phyloP scores from a whole-genome alignment of 2,797 vertebrate species.

The Diglossa cyanea region DNA sequence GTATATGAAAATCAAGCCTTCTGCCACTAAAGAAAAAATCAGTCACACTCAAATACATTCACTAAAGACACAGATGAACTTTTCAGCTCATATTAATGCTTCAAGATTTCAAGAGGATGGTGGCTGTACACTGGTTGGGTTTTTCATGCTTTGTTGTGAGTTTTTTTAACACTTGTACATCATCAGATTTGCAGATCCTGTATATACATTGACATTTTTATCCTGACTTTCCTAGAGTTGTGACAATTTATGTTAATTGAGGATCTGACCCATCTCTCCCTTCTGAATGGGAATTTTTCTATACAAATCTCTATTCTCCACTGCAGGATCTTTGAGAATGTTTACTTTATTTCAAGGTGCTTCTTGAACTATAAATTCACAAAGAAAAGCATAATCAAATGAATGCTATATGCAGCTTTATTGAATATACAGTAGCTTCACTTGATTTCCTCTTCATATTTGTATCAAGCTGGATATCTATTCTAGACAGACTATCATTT shows the following conservation, averaged over 20 bases:
- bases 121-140: fast-evolving
- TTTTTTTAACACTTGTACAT: background rate
- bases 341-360: constrained; percentile 47
- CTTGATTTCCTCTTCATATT: constrained; percentile 64
- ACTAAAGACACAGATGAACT: background rate
- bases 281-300: background rate
- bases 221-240: background rate
- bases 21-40: background rate
- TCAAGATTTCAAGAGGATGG: background rate
- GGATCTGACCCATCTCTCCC: background rate
- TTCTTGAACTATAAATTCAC: constrained; percentile 11
- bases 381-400: constrained; percentile 1
- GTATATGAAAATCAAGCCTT: background rate
- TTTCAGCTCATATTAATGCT: background rate
- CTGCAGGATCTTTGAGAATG: background rate
- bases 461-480: constrained; percentile 70
- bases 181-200: background rate
- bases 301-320: background rate
- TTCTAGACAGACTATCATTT: constrained; percentile 69
- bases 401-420: constrained; percentile 4
- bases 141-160: background rate
- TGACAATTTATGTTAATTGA: background rate
- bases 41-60: background rate
- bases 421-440: constrained; percentile 46
- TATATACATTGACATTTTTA: background rate